These are phyloP conservation scores for Nasonia vitripennis DNA, from an alignment of 1,140 invertebrate species.

Conservation along the genomic window DNA sequence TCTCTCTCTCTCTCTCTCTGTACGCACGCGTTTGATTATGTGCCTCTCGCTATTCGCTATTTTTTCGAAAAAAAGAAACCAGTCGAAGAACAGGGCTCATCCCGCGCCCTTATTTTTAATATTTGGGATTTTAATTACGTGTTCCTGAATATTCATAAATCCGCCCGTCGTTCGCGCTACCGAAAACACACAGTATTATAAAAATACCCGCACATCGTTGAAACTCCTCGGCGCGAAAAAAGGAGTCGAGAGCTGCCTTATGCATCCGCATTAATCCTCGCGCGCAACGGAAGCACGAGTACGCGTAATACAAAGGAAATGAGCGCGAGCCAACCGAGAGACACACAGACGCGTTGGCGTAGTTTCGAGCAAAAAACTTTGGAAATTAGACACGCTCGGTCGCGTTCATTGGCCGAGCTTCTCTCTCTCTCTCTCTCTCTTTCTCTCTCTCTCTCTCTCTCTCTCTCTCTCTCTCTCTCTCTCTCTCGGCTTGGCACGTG, in stretches of 20 bases:
- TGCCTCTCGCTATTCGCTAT: not conserved
- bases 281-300: not conserved
- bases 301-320: not conserved
- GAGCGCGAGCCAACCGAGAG: not conserved
- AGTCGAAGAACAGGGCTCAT: not conserved
- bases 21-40: not conserved
- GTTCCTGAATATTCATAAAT: not conserved
- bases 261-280: not conserved
- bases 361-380: slow-evolving; percentile 10
- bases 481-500: slow-evolving; percentile 4
- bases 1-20: too few relatives aligned
- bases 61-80: too few relatives aligned
- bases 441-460: too few relatives aligned
- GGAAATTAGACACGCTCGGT: slow-evolving; percentile 23
- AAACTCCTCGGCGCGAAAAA: too few relatives aligned
- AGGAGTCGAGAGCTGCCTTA: not conserved
- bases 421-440: too few relatives aligned
- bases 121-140: slow-evolving; percentile 8
- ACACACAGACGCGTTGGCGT: not conserved
- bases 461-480: not conserved
- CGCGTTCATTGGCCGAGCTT: not conserved
- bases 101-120: too few relatives aligned
- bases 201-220: too few relatives aligned
- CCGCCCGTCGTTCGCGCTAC: too few relatives aligned
- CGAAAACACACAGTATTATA: too few relatives aligned